Base-by-base conservation (phyloP, 2,113 vertebrate genomes). In the Desmodus rotundus region DNA sequence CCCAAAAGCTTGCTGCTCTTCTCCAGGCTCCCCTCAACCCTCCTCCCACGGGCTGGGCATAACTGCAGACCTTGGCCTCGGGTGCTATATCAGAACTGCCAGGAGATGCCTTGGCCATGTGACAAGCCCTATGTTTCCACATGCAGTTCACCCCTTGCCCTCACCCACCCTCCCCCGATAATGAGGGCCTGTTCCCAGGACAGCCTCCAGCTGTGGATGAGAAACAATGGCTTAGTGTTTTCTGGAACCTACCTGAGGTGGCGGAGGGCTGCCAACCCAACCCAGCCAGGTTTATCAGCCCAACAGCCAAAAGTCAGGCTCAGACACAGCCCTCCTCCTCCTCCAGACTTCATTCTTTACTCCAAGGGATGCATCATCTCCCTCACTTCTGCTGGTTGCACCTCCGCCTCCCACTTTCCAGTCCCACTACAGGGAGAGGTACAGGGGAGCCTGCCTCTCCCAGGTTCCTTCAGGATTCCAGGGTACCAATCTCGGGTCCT, bases 161-260 rank as follows among this genome's bases (percentile, higher is more conserved):
- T 95, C 24, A 38, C 61, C 54, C 33, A 8, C n/a, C 58, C 78
- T 91, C 58, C 65, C 6, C 14, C 19, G 82, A 87, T 22, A 78
- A 73, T 12, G 56, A 85, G 41, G 63, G 36, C 77, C 67, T 15
- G 20, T 77, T 7, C 65, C 77, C 43, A 80, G 36, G 52, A 54
- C 4, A 73, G 80, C 58, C 47, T 89, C 45, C 76, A 86, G 72
- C 41, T 68, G 70, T 19, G 31, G n/a, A 47, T 24, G 45, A 74
- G 63, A 94, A 96, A 96, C 89, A 97, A 97, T 74, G 81, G 73
- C 28, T 88, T 65, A 96, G 38, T 96, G 86, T 96, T 90, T 94
- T 47, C 61, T 89, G 82, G 43, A 82, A 89, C 70, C 91, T 47
- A 93, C 85, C 83, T 88, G 84, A 38, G 54, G 45, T 56, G 20